Percentiles rank a stretch among this genome's conserved stretches.
phyloP scores from a whole-genome alignment of 1,140 invertebrate genomes.

The Neodiprion fabricii region DNA sequence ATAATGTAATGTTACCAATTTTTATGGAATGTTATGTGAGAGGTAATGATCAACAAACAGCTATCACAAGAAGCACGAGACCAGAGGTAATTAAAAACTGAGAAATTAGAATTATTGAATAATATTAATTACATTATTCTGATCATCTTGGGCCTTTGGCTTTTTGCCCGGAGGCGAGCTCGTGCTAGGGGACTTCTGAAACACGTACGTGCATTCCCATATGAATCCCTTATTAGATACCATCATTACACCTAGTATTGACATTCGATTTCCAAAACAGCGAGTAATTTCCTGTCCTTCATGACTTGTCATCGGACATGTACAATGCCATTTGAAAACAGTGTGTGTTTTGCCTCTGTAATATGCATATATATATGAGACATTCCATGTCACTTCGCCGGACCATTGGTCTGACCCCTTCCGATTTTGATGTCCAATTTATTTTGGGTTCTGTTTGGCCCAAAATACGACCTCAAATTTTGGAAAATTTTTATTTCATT shows the following conservation, averaged over 20 bases:
- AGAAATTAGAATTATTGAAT: constrained; percentile 53
- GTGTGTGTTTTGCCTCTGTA: no score
- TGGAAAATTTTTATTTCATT: no score
- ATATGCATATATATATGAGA: no score
- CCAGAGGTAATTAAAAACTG: constrained; percentile 42
- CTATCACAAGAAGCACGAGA: constrained; percentile 41
- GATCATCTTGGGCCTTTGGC: constrained; percentile 57
- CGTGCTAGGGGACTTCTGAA: constrained; percentile 59
- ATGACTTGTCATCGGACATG: no score
- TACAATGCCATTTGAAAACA: no score
- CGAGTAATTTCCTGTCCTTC: background rate
- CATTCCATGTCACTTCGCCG: no score
- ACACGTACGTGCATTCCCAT: constrained; percentile 56
- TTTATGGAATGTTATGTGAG: constrained; percentile 38
- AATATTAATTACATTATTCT: constrained; percentile 59
- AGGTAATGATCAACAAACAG: constrained; percentile 42
- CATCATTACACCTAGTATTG: background rate
- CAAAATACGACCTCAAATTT: no score
- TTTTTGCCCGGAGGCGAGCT: constrained; percentile 58
- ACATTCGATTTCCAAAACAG: background rate
- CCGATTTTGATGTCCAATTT: no score
- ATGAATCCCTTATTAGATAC: constrained; percentile 39
- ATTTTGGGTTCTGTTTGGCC: no score
- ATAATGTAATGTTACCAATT: constrained; percentile 24
- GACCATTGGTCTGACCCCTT: no score